Conservation (phyloP, 53 echinoderm and acorn worm species). For the Zoroaster sp. region DNA sequence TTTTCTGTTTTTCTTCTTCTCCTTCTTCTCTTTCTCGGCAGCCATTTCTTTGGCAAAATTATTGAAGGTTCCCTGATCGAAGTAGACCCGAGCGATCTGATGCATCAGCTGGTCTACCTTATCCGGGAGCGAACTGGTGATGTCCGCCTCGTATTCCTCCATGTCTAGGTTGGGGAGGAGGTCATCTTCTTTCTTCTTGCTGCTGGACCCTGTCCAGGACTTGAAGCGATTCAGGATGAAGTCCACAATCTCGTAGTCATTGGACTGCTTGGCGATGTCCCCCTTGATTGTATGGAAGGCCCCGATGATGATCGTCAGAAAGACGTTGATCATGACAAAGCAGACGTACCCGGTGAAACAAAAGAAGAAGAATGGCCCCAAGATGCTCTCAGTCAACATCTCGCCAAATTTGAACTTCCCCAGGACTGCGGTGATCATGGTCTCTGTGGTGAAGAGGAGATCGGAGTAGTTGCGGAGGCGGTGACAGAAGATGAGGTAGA, state of each 20-base stretch:
- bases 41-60: conserved; percentile 68
- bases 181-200: conserved; percentile 47
- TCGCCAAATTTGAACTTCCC: conserved; percentile 83
- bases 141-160: conserved; percentile 46
- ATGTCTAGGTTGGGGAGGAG: conserved; percentile 33
- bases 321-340: conserved; percentile 95
- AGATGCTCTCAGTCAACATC: conserved; percentile 59
- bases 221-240: conserved; percentile 87
- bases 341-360: conserved; percentile 88
- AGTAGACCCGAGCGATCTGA: conserved; percentile 86
- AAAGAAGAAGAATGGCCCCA: conserved; percentile 90
- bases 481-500: conserved; percentile 72
- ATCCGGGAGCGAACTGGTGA: conserved; percentile 74
- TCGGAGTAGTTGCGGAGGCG: conserved; percentile 78
- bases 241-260: conserved; percentile 97
- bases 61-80: conserved; percentile 78
- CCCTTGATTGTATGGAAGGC: conserved; percentile 83
- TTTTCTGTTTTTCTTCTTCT: background rate
- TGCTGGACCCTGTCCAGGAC: conserved; percentile 55
- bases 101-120: conserved; percentile 93
- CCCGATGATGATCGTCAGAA: conserved; percentile 91
- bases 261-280: conserved; percentile 75
- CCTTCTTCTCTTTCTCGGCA: background rate
- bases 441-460: conserved; percentile 85
- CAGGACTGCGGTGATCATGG: conserved; percentile 79